phyloP scores from a whole-genome alignment of 2,888 invertebrate genomes.

The Papilio elwesi region DNA sequence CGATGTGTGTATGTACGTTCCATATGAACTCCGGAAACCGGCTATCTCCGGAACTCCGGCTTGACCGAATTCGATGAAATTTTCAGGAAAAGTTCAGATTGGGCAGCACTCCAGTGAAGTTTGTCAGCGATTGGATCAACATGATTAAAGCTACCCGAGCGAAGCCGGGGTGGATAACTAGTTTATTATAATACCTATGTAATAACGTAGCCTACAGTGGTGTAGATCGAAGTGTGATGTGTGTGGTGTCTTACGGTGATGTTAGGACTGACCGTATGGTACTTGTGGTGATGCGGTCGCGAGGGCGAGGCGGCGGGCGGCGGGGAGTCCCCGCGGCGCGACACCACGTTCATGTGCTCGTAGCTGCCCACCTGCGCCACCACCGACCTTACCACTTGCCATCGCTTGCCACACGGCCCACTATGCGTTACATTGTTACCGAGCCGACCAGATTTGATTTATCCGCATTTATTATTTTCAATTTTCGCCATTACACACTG shows the following conservation, averaged over 20 bases:
- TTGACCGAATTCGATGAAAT: too few species aligned
- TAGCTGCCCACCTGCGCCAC: constrained; percentile 91
- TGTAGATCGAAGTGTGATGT: constrained; percentile 21
- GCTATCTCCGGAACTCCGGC: too few species aligned
- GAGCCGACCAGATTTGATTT: neutral
- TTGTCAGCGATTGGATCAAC: too few species aligned
- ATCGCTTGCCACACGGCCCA: constrained; percentile 1
- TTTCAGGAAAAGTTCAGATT: too few species aligned
- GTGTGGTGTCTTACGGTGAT: neutral
- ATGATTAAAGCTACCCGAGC: too few species aligned
- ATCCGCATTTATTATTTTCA: neutral
- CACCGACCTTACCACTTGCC: constrained; percentile 3
- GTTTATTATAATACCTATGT: too few species aligned
- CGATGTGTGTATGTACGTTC: too few species aligned
- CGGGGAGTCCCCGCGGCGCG: constrained; percentile 91
- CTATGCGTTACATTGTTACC: constrained; percentile 25
- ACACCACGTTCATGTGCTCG: constrained; percentile 95
- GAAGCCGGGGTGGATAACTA: too few species aligned
- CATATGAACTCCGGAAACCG: too few species aligned
- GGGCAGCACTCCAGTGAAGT: too few species aligned
- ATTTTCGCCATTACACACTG: too few species aligned
- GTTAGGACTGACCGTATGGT: constrained; percentile 92
- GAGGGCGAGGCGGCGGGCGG: constrained; percentile 96
- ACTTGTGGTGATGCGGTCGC: constrained; percentile 93
- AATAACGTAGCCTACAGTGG: neutral